A percentile compares a stretch with the other conserved stretches of the same genome.
Evolutionary conservation across 1,140 invertebrate species (phyloP).

Genomic region (Triops cancriformis): DNA sequence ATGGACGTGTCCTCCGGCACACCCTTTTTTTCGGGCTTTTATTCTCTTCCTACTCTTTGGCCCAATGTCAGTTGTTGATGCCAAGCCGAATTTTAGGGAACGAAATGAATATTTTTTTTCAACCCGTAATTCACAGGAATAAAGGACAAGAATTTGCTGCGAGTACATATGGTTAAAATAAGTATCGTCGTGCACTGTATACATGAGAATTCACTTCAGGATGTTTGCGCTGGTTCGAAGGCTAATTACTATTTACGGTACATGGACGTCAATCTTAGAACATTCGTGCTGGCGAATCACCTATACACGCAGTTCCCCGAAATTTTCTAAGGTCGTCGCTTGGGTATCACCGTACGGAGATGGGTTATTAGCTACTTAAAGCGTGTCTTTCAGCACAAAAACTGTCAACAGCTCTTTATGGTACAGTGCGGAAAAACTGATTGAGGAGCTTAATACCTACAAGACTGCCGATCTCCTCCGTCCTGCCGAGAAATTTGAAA

Average conservation of each 20-base stretch:
- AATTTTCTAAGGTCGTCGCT: not conserved
- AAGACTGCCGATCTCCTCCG: not conserved
- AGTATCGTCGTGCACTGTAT: not conserved
- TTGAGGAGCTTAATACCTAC: not conserved
- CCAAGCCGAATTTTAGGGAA: not conserved
- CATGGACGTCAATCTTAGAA: not conserved
- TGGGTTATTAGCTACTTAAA: not conserved
- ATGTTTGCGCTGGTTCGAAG: not conserved
- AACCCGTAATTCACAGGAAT: not conserved
- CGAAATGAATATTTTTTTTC: not conserved
- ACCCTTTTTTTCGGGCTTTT: not conserved
- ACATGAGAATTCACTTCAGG: not conserved
- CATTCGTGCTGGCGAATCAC: not conserved
- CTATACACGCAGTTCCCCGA: not conserved
- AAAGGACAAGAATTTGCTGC: too few relatives aligned
- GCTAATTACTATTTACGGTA: not conserved
- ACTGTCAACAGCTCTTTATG: not conserved
- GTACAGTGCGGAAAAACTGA: not conserved
- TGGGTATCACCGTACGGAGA: not conserved
- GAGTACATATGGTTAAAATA: not conserved
- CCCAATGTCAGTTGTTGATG: not conserved
- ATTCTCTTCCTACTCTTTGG: not conserved
- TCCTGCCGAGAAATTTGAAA: not conserved
- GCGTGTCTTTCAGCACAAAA: not conserved
- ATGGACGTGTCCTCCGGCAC: not conserved